A percentile compares a stretch with the other conserved stretches of the same genome.
Evolutionary conservation across 2,888 invertebrate species (phyloP).

Genomic region (Sepiola atlantica): DNA sequence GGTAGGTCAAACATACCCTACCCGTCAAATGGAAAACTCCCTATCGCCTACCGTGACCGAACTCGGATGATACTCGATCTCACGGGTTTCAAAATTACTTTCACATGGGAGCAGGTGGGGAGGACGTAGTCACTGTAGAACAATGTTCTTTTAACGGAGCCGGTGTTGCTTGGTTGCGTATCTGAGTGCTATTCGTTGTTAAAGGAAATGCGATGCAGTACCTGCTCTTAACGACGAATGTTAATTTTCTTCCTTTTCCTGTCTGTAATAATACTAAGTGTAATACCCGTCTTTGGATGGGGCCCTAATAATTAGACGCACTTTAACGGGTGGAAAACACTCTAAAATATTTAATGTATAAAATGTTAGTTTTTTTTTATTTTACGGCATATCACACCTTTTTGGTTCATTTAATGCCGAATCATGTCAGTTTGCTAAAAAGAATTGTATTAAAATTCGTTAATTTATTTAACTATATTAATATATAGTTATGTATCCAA

Average conservation of each 20-base stretch:
- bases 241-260: background rate
- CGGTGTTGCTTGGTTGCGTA: background rate
- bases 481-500: too few species aligned
- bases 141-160: background rate
- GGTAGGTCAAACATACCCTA: background rate
- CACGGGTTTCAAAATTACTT: background rate
- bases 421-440: too few species aligned
- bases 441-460: too few species aligned
- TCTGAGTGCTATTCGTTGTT: background rate
- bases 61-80: conserved; percentile 32
- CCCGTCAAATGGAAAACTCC: background rate
- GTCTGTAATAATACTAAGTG: background rate
- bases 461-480: too few species aligned
- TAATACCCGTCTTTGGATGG: too few species aligned
- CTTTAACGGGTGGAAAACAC: too few species aligned
- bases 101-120: background rate
- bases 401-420: too few species aligned
- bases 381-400: too few species aligned
- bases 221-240: background rate
- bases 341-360: too few species aligned
- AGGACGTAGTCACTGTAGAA: background rate
- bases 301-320: too few species aligned
- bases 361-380: too few species aligned
- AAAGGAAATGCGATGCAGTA: background rate
- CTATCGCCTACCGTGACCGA: background rate